Conservation (phyloP, 1,140 invertebrate species). For the Episyrphus balteatus region DNA sequence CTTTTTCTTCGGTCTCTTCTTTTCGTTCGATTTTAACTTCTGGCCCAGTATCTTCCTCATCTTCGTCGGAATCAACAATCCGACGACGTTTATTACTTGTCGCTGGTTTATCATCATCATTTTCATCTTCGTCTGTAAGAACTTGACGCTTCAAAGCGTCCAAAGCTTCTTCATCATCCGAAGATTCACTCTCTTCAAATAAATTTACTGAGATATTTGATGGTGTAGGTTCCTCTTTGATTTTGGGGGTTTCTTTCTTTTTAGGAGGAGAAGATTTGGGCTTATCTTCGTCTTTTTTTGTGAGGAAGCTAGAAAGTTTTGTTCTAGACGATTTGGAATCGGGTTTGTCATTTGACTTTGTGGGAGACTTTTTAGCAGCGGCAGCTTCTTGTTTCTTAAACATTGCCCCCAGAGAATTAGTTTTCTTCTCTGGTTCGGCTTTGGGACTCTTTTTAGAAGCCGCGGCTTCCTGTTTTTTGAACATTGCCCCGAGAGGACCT, state of each 20-base stretch:
- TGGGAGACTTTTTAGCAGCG: too few relatives aligned
- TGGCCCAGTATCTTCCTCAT: constrained; percentile 16
- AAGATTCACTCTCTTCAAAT: constrained; percentile 20
- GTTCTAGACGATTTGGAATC: too few relatives aligned
- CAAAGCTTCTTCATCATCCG: constrained; percentile 29
- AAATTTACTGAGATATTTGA: constrained; percentile 23
- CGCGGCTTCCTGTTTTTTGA: too few relatives aligned
- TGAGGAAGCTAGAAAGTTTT: constrained; percentile 12
- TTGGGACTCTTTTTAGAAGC: too few relatives aligned
- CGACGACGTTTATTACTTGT: constrained; percentile 20
- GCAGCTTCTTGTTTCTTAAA: too few relatives aligned
- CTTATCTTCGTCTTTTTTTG: constrained; percentile 16
- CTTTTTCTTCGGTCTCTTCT: constrained; percentile 9
- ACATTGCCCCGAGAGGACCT: too few relatives aligned
- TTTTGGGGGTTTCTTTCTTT: neutral
- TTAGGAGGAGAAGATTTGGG: constrained; percentile 10
- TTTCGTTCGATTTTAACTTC: constrained; percentile 5
- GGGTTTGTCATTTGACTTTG: too few relatives aligned
- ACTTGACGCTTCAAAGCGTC: constrained; percentile 25
- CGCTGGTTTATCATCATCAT: neutral
- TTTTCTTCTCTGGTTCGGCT: too few relatives aligned
- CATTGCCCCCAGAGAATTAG: too few relatives aligned
- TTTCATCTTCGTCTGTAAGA: constrained; percentile 14
- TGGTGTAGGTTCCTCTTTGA: neutral
- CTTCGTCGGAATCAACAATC: constrained; percentile 27